Conservation (phyloP, 2,113 vertebrate genomes). For the Melanostigma gelatinosum region DNA sequence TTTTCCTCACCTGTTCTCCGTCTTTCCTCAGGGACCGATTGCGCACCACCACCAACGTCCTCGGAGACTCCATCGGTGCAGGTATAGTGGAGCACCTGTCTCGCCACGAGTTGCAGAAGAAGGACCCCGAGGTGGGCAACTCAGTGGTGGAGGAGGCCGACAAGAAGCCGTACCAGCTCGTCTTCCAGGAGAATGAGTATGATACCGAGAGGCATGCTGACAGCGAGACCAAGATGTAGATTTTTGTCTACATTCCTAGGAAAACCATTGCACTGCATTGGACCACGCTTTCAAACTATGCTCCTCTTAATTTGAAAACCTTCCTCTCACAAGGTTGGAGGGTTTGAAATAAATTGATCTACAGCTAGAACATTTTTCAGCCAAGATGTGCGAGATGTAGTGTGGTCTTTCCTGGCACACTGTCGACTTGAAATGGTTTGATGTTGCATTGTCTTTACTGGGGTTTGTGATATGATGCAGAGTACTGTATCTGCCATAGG, state of each 20-base stretch:
- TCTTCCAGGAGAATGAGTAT: constrained; percentile 87
- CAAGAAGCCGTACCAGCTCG: constrained; percentile 92
- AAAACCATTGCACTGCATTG: constrained; percentile 20
- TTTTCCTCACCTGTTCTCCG: constrained; percentile 15
- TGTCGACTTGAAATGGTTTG: constrained; percentile 32
- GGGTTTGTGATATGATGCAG: constrained; percentile 15
- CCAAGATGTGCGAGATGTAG: constrained; percentile 39
- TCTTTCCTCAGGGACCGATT: constrained; percentile 88
- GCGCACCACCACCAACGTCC: constrained; percentile 93
- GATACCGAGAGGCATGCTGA: constrained; percentile 86
- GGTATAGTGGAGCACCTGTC: constrained; percentile 96
- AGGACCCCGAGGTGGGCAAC: constrained; percentile 89
- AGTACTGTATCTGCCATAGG: constrained; percentile 17
- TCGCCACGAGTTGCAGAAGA: constrained; percentile 87
- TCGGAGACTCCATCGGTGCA: constrained; percentile 95
- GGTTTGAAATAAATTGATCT: constrained; percentile 30
- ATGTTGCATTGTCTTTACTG: constrained; percentile 25
- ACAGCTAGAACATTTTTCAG: constrained; percentile 55
- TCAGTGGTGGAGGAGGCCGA: constrained; percentile 92
- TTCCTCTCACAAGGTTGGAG: neutral
- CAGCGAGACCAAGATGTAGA: constrained; percentile 96
- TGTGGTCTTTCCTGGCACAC: constrained; percentile 6
- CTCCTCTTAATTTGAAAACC: constrained; percentile 24
- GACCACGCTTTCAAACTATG: constrained; percentile 27
- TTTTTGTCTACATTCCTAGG: constrained; percentile 6